Conservation (phyloP, 2,113 vertebrate genomes). For the Sorex fumeus region DNA sequence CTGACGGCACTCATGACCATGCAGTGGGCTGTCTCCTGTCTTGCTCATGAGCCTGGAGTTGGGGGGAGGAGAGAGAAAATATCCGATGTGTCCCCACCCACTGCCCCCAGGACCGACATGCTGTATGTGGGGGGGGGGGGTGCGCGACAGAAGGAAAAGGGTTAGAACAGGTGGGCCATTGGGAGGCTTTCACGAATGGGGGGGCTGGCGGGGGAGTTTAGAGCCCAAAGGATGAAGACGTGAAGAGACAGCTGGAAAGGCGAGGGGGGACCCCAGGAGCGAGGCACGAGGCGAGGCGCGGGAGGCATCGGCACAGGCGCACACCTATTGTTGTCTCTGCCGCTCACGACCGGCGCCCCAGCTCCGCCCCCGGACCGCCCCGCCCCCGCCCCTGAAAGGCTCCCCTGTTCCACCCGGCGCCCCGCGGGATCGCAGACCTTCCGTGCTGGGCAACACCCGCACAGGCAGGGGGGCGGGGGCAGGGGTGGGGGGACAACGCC, state of each 20-base stretch:
- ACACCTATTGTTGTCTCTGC: conserved; percentile 13
- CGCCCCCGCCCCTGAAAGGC: neutral
- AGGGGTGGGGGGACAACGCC: neutral
- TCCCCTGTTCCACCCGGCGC: neutral
- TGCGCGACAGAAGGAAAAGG: neutral
- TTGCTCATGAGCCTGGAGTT: neutral
- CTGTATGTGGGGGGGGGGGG: neutral
- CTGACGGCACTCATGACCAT: no score
- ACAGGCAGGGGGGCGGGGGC: no score
- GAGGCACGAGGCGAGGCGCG: neutral
- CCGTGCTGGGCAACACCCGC: no score
- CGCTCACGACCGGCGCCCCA: neutral
- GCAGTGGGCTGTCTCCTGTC: no score
- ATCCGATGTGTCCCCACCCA: no score
- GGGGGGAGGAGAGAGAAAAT: neutral
- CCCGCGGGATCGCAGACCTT: no score
- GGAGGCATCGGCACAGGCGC: neutral
- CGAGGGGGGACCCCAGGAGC: neutral
- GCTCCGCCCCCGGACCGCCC: conserved; percentile 29
- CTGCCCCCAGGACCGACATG: no score
- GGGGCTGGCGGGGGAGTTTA: neutral
- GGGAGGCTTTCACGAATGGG: neutral
- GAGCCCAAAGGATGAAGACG: conserved; percentile 11
- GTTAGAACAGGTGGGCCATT: neutral
- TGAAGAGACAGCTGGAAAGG: neutral